A percentile compares a stretch with the other conserved stretches of the same genome.
Evolutionary conservation across 2,888 invertebrate species (phyloP).

Genomic region (Acanthosoma haemorrhoidale): DNA sequence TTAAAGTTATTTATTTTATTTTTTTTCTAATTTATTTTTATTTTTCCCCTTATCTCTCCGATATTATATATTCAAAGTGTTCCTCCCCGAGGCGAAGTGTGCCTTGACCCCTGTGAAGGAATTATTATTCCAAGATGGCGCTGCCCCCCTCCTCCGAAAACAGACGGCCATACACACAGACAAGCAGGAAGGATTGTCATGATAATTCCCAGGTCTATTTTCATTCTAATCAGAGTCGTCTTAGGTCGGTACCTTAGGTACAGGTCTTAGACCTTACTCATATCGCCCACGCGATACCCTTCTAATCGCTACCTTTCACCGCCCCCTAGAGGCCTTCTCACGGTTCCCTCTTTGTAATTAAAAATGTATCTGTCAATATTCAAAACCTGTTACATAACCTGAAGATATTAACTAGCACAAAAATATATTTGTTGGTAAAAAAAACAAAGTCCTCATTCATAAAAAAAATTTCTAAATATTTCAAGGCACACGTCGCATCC

Average conservation of each 20-base stretch:
- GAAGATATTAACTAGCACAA: too few species aligned
- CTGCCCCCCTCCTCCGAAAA: not conserved
- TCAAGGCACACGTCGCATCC: too few species aligned
- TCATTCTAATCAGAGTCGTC: constrained; percentile 13
- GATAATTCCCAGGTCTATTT: not conserved
- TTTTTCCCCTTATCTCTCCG: not conserved
- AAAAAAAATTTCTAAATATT: too few species aligned
- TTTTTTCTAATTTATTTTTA: not conserved
- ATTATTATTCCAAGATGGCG: constrained; percentile 13
- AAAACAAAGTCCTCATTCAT: too few species aligned
- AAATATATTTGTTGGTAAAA: too few species aligned
- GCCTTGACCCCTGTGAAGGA: constrained; percentile 16
- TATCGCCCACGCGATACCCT: not conserved
- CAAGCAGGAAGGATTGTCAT: not conserved
- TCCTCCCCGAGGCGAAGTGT: not conserved
- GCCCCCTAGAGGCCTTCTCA: not conserved
- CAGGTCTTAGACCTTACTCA: not conserved
- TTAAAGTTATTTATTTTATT: not conserved
- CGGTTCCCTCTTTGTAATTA: not conserved
- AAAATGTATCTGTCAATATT: not conserved
- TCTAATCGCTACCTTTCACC: not conserved
- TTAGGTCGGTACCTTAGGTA: too few species aligned
- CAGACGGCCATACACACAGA: constrained; percentile 3
- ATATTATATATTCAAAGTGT: constrained; percentile 12
- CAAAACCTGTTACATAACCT: too few species aligned